A percentile compares a stretch with the other conserved stretches of the same genome.
phyloP scores from a whole-genome alignment of 2,113 vertebrate genomes.

The Lichenostomus cassidix region DNA sequence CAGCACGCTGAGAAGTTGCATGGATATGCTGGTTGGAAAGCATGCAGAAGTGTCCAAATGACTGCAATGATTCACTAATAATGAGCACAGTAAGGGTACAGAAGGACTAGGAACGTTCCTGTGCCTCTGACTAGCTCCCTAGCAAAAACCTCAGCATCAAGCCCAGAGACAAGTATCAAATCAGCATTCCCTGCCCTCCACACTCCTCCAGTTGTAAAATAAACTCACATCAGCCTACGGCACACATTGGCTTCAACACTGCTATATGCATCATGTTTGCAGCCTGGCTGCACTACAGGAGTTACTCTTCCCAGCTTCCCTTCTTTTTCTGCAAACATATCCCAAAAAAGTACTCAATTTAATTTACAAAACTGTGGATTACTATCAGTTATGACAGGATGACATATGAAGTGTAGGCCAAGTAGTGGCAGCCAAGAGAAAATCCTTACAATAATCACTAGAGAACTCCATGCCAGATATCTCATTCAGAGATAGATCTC shows the following conservation, averaged over 20 bases:
- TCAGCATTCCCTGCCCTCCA: background rate
- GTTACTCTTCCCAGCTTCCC: background rate
- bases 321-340: background rate
- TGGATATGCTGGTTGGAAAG: background rate
- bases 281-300: background rate
- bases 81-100: background rate
- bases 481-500: background rate
- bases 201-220: background rate
- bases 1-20: background rate
- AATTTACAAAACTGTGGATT: background rate
- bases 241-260: fast-evolving
- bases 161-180: background rate
- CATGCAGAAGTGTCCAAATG: fast-evolving
- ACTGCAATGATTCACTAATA: background rate
- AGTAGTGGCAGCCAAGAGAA: background rate
- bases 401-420: background rate
- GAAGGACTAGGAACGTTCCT: background rate
- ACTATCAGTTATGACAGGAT: background rate
- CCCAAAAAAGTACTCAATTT: background rate
- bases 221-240: background rate
- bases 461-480: background rate
- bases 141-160: background rate
- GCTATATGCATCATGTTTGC: background rate
- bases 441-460: background rate
- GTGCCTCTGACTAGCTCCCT: background rate